Base-by-base conservation (phyloP, 2,797 vertebrate genomes). In the Pagetopsis macropterus region DNA sequence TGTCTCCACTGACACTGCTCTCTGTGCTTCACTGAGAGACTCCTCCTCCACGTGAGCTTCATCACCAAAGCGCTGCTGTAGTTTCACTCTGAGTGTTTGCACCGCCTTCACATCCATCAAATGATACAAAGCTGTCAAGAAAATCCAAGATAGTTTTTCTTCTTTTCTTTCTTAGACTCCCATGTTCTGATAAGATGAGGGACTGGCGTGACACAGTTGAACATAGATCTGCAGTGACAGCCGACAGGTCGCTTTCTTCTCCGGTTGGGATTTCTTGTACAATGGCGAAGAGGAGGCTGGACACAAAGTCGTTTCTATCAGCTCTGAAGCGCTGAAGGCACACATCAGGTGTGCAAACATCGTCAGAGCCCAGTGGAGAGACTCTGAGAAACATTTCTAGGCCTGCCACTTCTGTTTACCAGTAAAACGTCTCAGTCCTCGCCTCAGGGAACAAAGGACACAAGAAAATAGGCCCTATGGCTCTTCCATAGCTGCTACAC, bases 221-320 rank as follows among this genome's bases (percentile, higher is more conserved):
- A 49, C 73, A 45, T 13, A 80, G 90, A 92, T 91, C 70, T 3
- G 51, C 75, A 19, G 75, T 64, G 86, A 87, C 85, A 81, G 75
- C 37, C 65, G 63, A 83, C 75, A 67, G 82, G 79, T 78, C 49
- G 48, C 66, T 82, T 65, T 75, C 83, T 81, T 84, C 40, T 65
- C 67, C 75, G 75, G 76, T 55, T 62, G 65, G 50, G 60, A 65
- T 78, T 84, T 70, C 75, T 67, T 62, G 56, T 67, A 41, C 80
- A 72, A 72, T 7, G 37, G 46, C n/a, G 31, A 70, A 76, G 14
- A 9, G 45, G 46, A 65, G 50, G 58, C 52, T 31, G 61, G 61
- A 81, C 68, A 76, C 65, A 84, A 85, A 79, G 77, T 78, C 74
- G 77, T 83, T 86, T 88, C 90, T 73, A 71, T 88, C 85, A 76